phyloP scores from a whole-genome alignment of 2,888 invertebrate species.

The Idaea straminata region DNA sequence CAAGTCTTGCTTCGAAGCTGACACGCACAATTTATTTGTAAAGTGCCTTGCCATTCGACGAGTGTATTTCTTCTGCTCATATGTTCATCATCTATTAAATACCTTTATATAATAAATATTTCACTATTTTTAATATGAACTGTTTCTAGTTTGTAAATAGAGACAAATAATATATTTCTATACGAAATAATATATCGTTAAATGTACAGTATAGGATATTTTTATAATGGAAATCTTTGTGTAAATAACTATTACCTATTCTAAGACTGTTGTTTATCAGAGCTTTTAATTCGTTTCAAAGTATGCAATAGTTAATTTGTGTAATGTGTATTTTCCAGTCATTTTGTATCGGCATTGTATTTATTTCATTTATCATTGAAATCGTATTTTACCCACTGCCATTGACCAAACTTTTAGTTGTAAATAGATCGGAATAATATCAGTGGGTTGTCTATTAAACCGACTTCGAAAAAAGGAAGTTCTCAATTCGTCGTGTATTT shows the following conservation, averaged over 20 bases:
- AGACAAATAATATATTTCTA: conserved; percentile 75
- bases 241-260: conserved; percentile 75
- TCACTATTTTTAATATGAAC: conserved; percentile 71
- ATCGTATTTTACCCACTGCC: not conserved
- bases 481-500: no score
- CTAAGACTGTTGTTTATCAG: conserved; percentile 79
- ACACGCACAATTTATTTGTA: conserved; percentile 7
- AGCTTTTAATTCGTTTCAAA: conserved; percentile 76
- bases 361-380: not conserved
- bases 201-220: conserved; percentile 75
- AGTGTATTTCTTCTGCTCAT: conserved; percentile 27
- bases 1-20: no score
- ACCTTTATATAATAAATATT: conserved; percentile 65
- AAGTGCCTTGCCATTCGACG: conserved; percentile 36
- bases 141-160: conserved; percentile 74
- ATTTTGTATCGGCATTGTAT: conserved; percentile 37
- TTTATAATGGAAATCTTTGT: conserved; percentile 68
- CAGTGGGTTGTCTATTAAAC: not conserved
- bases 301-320: conserved; percentile 49
- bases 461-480: no score
- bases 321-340: conserved; percentile 77
- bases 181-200: conserved; percentile 67
- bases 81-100: conserved; percentile 41
- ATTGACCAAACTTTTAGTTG: not conserved
- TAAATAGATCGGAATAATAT: not conserved